A percentile compares a stretch with the other conserved stretches of the same genome.
phyloP scores from a whole-genome alignment of 2,113 vertebrate species.

The Gymnobelideus leadbeateri region DNA sequence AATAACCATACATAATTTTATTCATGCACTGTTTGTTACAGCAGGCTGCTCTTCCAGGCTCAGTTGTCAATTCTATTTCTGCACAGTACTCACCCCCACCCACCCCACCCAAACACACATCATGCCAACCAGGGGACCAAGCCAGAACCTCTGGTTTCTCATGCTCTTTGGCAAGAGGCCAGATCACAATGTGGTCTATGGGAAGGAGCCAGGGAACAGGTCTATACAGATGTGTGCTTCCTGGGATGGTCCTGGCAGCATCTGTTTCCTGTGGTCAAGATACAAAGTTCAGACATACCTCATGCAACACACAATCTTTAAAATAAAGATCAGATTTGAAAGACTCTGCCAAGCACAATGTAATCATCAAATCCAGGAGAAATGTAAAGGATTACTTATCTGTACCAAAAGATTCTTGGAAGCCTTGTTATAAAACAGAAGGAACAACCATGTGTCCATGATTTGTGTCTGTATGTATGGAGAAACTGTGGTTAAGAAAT shows the following conservation, averaged over 20 bases:
- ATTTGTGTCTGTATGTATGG: background rate
- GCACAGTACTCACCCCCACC: background rate
- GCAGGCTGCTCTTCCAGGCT: background rate
- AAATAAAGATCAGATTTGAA: background rate
- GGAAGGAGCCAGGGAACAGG: background rate
- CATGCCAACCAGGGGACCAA: background rate
- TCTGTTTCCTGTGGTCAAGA: background rate
- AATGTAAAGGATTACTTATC: background rate
- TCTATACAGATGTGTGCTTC: background rate
- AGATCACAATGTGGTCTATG: background rate
- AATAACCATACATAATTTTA: background rate
- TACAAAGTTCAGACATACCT: background rate
- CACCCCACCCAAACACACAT: background rate
- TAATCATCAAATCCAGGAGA: background rate
- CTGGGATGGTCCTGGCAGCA: background rate
- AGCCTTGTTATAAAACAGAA: background rate
- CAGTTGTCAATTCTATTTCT: background rate
- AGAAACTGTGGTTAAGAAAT: background rate
- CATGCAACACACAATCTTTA: background rate
- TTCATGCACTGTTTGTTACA: background rate
- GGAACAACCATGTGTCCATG: background rate
- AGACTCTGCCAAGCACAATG: background rate
- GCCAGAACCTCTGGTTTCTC: background rate
- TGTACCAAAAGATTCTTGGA: background rate
- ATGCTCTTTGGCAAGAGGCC: background rate